Percentiles rank a stretch among this genome's conserved stretches.
phyloP scores from a whole-genome alignment of 2,797 vertebrate genomes.

The Falco columbarius region DNA sequence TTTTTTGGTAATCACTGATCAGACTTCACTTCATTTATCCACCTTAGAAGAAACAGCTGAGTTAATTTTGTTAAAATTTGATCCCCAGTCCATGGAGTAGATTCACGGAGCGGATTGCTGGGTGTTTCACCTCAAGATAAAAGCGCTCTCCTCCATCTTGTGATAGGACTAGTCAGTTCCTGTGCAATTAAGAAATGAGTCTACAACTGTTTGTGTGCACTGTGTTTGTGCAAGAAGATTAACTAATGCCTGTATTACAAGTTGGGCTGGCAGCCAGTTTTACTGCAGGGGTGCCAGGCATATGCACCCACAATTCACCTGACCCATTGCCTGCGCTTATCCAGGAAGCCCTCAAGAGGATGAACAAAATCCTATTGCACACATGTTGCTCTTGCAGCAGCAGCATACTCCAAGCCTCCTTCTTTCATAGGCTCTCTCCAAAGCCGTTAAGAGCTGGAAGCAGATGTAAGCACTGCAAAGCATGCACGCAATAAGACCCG shows the following conservation, averaged over 20 bases:
- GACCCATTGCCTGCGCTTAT: background rate
- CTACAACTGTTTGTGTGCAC: background rate
- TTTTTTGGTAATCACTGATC: background rate
- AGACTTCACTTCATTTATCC: background rate
- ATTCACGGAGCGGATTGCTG: background rate
- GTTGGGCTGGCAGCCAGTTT: slow-evolving; percentile 1
- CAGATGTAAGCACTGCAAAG: background rate
- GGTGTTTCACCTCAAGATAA: background rate
- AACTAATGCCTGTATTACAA: background rate
- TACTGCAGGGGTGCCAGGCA: background rate
- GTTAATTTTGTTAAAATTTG: background rate
- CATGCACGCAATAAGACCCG: accelerated
- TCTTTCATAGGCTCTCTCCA: background rate
- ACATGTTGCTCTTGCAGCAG: accelerated
- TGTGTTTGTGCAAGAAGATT: background rate
- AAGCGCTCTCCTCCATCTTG: background rate
- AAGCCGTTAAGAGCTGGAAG: background rate
- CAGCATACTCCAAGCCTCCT: background rate
- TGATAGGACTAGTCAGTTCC: background rate
- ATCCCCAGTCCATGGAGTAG: background rate
- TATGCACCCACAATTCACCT: background rate
- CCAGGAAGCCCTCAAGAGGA: background rate
- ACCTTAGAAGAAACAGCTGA: background rate
- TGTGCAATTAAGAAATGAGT: background rate
- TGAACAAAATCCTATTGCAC: background rate